Base-by-base conservation (phyloP, 2,888 invertebrate genomes). In the Adela reaumurella region DNA sequence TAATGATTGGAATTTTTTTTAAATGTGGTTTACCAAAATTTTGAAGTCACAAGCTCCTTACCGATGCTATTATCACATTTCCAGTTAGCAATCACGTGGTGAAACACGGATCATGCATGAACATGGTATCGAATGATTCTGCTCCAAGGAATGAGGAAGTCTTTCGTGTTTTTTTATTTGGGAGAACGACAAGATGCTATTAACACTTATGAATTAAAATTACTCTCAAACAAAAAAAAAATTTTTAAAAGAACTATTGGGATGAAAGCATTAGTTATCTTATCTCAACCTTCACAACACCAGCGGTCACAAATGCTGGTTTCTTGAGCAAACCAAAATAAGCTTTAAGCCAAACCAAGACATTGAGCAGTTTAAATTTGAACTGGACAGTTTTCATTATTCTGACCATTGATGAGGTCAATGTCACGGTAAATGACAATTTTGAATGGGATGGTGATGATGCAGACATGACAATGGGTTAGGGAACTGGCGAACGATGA, bases 301-400 rank as follows among this genome's bases (percentile, higher is more conserved):
- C 77, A 78, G 74, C 63, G 59, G 77, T 73, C 77, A 74, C 74
- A 76, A 54, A 62, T 65, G 65, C 77, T 76, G 77, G 70, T 68
- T 19, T 67, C 60, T 60, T 62, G 76, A 76, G 76, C 76, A 60
- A 70, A 76, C 71, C 68, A 64, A 67, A 60, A 63, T 64, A 73
- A 74, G 76, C 73, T 53, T 52, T 58, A 49, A 46, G 50, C 55
- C 56, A 58, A 54, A 58, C 65, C 43, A 29, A 16, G 35, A 47
- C 11, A 24, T 20, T 45, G 17, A 28, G 18, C 29, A 63, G 62
- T 61, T 8, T 3, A 14, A 35, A 35, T 35, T 35, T 8, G 24
- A 10, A 24, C 24, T 35, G 11, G n/a, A 35, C 14, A 35, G 3
- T 14, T 35, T 35, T 35, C 11, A 8, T 35, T 35, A 6, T 24